Evolutionary conservation across 2,113 vertebrate genomes (phyloP), one percentile per base, ranked within the genome.

Genomic region (Chlorodrepanis virens): DNA sequence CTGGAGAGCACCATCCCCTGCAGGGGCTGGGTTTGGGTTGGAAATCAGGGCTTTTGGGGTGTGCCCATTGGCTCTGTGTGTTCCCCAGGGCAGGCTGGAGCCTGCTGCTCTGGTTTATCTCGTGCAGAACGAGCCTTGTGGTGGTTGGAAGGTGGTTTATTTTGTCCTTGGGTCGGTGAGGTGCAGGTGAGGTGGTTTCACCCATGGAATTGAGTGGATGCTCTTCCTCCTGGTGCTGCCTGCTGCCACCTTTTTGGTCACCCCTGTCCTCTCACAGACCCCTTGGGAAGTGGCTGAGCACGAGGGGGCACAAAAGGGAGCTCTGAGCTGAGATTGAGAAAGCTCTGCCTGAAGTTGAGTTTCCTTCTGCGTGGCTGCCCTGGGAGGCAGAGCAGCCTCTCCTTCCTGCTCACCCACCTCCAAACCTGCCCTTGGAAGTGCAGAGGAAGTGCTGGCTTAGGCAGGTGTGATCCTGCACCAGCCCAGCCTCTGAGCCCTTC

Each of bases 261-360:
- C 87, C n/a, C 0, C 44, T n/a, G 31, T 70, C 27, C 49, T 23
- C 0, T 0, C 29, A 1, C 6, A 0, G 14, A 5, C 9, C 59
- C 53, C 72, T 12, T 3, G 60, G 47, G 69, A 18, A 18, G 13
- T 12, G 37, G 21, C 27, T 29, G 76, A 11, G 24, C 53, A 5
- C 54, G 54, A 2, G 17, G 2, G 10, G 44, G 22, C 54, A 65
- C 71, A 22, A 21, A 44, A 1, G 72, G 49, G 33, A 74, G 24
- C 60, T 63, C 69, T 12, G 53, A 65, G 60, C 68, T 17, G 59
- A n/a, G 70, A 1, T 0, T 21, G 50, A 35, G 69, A 52, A 83
- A 27, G 28, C 20, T 60, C 6, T 45, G 24, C 63, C 10, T 5
- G 20, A 18, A 45, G 59, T 18, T 19, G 75, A 12, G 29, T 25